Conservation (phyloP, 2,113 vertebrate genomes). For the Pleuronectes platessa region DNA sequence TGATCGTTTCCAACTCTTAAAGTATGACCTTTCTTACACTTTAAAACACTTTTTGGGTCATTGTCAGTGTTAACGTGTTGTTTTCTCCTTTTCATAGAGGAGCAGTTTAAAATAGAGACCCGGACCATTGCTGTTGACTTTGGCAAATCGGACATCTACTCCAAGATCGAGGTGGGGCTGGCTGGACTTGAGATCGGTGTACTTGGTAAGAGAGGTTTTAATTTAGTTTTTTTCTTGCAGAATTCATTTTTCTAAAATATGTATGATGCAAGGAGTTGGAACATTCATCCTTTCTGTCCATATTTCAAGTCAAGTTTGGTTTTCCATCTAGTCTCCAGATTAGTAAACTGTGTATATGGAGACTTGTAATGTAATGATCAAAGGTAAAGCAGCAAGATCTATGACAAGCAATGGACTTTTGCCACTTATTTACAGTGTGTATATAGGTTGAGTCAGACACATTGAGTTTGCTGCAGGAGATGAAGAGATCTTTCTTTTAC, state of each 20-base stretch:
- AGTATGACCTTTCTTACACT: not conserved
- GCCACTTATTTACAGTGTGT: not conserved
- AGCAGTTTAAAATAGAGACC: conserved; percentile 89
- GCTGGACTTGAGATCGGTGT: conserved; percentile 90
- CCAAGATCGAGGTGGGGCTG: conserved; percentile 85
- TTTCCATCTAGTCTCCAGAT: not conserved
- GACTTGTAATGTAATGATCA: too few relatives aligned
- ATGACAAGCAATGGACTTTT: not conserved
- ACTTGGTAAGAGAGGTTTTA: conserved; percentile 84
- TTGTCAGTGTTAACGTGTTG: not conserved
- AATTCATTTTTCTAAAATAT: not conserved
- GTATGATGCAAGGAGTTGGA: not conserved
- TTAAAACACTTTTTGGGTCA: not conserved
- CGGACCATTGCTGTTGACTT: conserved; percentile 92
- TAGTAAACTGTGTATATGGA: not conserved
- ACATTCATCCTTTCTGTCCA: not conserved
- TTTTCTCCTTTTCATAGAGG: conserved; percentile 74
- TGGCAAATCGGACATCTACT: conserved; percentile 85
- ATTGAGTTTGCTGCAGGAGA: too few relatives aligned
- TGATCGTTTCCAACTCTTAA: not conserved
- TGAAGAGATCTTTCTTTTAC: too few relatives aligned
- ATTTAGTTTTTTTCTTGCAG: not conserved
- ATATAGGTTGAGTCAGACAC: not conserved
- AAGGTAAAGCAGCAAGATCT: not conserved
- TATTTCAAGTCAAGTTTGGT: not conserved